Percentiles rank a stretch among this genome's conserved stretches.
phyloP scores from a whole-genome alignment of 2,888 invertebrate genomes.

The Hypsopygia costalis region DNA sequence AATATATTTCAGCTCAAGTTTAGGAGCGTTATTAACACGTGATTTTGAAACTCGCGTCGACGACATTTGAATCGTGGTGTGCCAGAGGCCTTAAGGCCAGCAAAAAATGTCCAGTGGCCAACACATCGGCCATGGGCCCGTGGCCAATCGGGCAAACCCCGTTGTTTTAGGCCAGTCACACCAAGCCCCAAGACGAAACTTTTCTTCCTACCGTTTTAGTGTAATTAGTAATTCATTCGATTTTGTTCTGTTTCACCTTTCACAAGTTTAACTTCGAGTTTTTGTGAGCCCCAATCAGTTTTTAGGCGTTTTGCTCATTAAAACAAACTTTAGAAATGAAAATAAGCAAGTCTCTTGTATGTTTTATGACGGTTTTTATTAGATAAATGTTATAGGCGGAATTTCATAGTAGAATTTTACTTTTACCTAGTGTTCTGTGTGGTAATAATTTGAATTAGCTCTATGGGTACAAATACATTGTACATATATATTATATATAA shows the following conservation, averaged over 20 bases:
- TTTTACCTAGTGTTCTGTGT: too few relatives aligned
- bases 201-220: background rate
- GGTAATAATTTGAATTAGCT: background rate
- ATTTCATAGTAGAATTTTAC: too few relatives aligned
- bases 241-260: constrained; percentile 7
- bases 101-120: constrained; percentile 15
- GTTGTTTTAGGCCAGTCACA: constrained; percentile 39
- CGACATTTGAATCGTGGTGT: too few relatives aligned
- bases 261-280: constrained; percentile 1
- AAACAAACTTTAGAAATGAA: background rate
- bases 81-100: constrained; percentile 12
- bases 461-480: too few relatives aligned
- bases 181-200: constrained; percentile 11
- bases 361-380: too few relatives aligned
- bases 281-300: background rate
- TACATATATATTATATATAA: too few relatives aligned
- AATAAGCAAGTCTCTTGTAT: background rate
- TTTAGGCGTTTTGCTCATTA: too few relatives aligned
- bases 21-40: too few relatives aligned
- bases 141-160: constrained; percentile 31
- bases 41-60: too few relatives aligned
- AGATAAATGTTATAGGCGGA: too few relatives aligned
- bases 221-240: background rate
- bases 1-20: too few relatives aligned
- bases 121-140: constrained; percentile 16